These are phyloP conservation scores for Neomorphus geoffroyi DNA, from an alignment of 2,797 vertebrate genomes.

Conservation along the genomic window DNA sequence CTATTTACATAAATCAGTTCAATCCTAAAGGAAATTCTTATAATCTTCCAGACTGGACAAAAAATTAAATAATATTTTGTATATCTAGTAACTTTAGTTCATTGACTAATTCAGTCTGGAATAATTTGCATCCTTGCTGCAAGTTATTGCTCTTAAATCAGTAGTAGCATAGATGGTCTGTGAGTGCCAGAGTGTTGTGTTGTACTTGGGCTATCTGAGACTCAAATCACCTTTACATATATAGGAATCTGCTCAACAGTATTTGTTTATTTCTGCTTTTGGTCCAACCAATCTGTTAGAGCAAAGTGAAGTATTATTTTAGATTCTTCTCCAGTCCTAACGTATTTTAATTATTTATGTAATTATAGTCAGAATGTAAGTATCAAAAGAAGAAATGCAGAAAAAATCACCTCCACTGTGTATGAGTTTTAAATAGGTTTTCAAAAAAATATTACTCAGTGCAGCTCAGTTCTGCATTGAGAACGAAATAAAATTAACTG, in stretches of 20 bases:
- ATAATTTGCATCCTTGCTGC: background rate
- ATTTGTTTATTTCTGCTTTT: background rate
- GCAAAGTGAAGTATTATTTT: background rate
- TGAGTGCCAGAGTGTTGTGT: background rate
- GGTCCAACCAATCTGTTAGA: background rate
- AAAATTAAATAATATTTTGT: background rate
- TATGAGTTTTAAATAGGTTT: background rate
- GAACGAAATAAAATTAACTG: background rate
- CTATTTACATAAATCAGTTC: background rate
- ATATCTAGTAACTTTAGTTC: background rate
- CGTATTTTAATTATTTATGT: background rate
- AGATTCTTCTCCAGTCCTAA: background rate
- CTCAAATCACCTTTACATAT: rapidly evolving
- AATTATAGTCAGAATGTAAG: background rate
- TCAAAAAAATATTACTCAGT: rapidly evolving
- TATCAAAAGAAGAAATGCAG: background rate
- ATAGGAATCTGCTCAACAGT: background rate
- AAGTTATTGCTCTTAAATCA: background rate
- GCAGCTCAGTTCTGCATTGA: background rate
- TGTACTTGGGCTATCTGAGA: background rate
- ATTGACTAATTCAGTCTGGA: background rate
- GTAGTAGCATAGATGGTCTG: background rate
- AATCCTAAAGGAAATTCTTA: background rate
- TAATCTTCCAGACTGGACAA: background rate
- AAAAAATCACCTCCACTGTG: background rate